These are phyloP conservation scores for Phylloscopus trochilus DNA, from an alignment of 2,113 vertebrate genomes.

Conservation along the genomic window DNA sequence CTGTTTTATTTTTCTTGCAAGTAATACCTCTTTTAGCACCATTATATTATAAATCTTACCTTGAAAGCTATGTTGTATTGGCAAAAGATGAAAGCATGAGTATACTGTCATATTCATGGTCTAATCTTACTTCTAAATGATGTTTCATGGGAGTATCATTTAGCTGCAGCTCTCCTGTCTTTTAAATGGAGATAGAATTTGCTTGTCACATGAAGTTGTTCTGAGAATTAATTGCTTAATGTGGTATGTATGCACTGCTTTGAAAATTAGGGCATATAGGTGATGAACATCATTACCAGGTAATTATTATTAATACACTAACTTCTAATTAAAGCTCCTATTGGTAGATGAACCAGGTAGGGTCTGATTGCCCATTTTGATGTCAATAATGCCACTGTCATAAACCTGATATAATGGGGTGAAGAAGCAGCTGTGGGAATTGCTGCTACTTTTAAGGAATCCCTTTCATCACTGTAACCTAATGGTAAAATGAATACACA, in stretches of 20 bases:
- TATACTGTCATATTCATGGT: not conserved
- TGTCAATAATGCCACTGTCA: not conserved
- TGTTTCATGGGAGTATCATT: not conserved
- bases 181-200: not conserved
- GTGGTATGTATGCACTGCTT: not conserved
- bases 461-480: not conserved
- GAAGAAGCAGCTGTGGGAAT: not conserved
- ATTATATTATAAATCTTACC: not conserved
- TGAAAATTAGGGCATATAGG: not conserved
- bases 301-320: conserved; percentile 14
- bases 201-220: not conserved
- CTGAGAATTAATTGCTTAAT: conserved; percentile 11
- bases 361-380: not conserved
- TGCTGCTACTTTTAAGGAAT: not conserved
- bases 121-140: not conserved
- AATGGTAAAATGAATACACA: not conserved
- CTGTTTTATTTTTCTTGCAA: not conserved
- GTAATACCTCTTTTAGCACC: not conserved
- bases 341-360: not conserved
- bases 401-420: not conserved
- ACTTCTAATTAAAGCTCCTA: not conserved
- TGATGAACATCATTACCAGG: not conserved
- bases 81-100: not conserved
- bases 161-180: not conserved
- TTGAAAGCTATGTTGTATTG: not conserved